Evolutionary conservation across 1,140 invertebrate species (phyloP), one percentile per base, ranked within the genome.

Genomic region (Pachypsylla venusta): DNA sequence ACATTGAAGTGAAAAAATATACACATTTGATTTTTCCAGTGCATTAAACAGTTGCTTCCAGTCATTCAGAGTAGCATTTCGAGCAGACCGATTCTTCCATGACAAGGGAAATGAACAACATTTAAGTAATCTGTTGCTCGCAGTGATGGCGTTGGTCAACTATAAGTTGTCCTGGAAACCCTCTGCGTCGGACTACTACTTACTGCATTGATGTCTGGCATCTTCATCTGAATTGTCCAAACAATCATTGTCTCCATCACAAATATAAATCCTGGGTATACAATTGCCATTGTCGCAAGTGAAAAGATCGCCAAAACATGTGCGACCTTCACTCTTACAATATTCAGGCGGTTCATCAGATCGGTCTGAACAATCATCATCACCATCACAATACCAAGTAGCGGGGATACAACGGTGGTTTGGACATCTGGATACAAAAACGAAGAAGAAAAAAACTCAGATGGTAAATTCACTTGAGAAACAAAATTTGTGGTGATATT

Each of bases 221-320:
- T 93, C 90, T 74, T 96, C 91, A 67, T 95, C 92, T 25, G 87
- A 91, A 67, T 85, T 85, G 69, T 97, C 94, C 62, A 89, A 72
- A 70, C 95, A 98, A 72, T 98, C 93, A 68, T 93, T 89, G 68
- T 93, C 89, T 0, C 90, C 91, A 70, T 98, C 94, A 68, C 96
- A 98, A n/a, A 95, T 91, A 70, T 98, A 98, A 61, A 91, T 93
- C 60, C 89, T 76, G 0, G 90, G 91, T 62, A 98, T 93, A 70
- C 95, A 99, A 67, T 94, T 95, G 4, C 93, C 93, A 72, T 97
- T 97, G 66, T 91, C 88, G 67, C 95, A 98, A 0, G 92, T 94
- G 67, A 96, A 97, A 0, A 94, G 73, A 70, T 95, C 92, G 0
- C 92, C 89, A 64, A 93, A 94, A 69, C 94, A 98, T 1, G 91